Conservation (phyloP, 2,888 invertebrate species). For the Oconnorella tubifera region DNA sequence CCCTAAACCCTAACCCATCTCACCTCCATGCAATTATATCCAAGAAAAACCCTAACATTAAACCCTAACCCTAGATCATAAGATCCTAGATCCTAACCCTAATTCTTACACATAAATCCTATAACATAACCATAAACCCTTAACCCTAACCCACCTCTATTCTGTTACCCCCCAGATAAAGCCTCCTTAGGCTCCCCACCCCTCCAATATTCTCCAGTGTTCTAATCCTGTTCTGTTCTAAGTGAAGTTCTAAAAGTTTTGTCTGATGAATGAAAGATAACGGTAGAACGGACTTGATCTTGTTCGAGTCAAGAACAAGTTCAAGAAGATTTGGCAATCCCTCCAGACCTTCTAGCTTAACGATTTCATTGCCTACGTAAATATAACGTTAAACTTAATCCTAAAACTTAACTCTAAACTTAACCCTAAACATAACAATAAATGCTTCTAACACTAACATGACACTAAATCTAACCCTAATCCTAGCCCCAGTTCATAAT, state of each 20-base stretch:
- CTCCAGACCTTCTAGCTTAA: slow-evolving; percentile 53
- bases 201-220: slow-evolving; percentile 47
- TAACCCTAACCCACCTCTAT: slow-evolving; percentile 50
- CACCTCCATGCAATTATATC: not conserved
- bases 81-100: no score
- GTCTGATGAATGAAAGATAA: slow-evolving; percentile 51
- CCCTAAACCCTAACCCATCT: no score
- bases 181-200: slow-evolving; percentile 50
- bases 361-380: slow-evolving; percentile 53
- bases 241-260: slow-evolving; percentile 54
- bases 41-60: not conserved
- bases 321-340: slow-evolving; percentile 52
- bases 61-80: not conserved
- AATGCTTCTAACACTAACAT: no score
- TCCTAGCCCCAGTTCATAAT: no score
- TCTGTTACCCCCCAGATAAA: slow-evolving; percentile 55
- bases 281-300: slow-evolving; percentile 50
- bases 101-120: no score
- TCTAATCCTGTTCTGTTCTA: slow-evolving; percentile 54
- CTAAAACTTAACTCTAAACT: no score
- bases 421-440: no score
- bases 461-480: no score
- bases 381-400: no score
- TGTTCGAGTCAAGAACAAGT: slow-evolving; percentile 55
- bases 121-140: no score